Base-by-base conservation (phyloP, 2,113 vertebrate genomes). In the Empidonax alnorum region DNA sequence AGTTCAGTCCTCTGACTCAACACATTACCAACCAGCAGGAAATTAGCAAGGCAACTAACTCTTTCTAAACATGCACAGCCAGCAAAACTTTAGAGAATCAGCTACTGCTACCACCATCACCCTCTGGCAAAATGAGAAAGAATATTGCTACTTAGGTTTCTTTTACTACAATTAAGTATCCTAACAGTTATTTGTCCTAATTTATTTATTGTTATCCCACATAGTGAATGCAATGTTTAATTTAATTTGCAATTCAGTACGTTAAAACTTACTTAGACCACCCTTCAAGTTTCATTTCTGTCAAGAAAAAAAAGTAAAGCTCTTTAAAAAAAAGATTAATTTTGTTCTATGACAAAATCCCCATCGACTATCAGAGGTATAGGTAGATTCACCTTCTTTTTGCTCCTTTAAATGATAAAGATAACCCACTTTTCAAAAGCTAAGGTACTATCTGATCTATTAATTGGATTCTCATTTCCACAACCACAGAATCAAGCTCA, bases 1-100 rank as follows among this genome's bases (percentile, higher is more conserved):
- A 96, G 93, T 89, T 94, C 77, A 94, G 93, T 69, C 56, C 78
- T 28, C 93, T 95, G 96, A 97, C 91, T 94, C 91, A 2, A 92
- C 94, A 94, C 66, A 94, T 94, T 89, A 84, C 47, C 56, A 97
- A 76, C 59, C 75, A 75, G 86, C 94, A 94, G 88, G 79, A 93
- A 95, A 94, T 90, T 76, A 97, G 89, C 73, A 84, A 87, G 62
- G 93, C 96, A 89, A 89, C 89, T 61, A 88, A 90, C 86, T 71
- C 56, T 58, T 76, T 53, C 56, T 67, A 27, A 94, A 92, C 62
- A 55, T 65, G 91, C 91, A 84, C 9, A 88, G 61, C 53, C 87
- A 97, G 96, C 91, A 92, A 78, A 94, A 92, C 61, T 39, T 77
- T 37, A 84, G 8, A 59, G 73, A 95, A 87, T 49, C 39, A 56